Percentiles rank a stretch among this genome's conserved stretches.
Evolutionary conservation across 1,140 invertebrate genomes (phyloP).

Genomic region (Vollenhovia emeryi): DNA sequence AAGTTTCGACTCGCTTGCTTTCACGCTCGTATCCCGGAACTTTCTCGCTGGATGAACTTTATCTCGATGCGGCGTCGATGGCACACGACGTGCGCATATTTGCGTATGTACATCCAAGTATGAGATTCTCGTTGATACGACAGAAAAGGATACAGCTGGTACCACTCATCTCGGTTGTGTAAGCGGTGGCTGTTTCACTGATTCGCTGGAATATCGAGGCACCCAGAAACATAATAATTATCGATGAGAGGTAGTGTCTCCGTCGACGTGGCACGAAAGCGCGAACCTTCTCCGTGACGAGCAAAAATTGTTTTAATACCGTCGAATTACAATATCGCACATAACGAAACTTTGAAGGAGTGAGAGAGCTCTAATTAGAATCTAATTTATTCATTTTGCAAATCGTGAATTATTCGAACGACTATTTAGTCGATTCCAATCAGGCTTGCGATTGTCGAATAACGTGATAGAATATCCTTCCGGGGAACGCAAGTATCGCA

Average conservation of each 20-base stretch:
- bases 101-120: conserved; percentile 13
- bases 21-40: conserved; percentile 40
- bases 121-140: conserved; percentile 35
- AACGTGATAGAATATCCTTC: neutral
- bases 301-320: neutral
- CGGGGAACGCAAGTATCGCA: neutral
- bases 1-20: conserved; percentile 26
- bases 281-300: neutral
- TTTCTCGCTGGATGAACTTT: conserved; percentile 65
- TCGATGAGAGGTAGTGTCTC: conserved; percentile 52
- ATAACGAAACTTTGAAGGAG: neutral
- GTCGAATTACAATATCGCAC: neutral
- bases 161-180: conserved; percentile 29
- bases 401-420: neutral
- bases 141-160: neutral
- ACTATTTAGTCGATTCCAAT: neutral
- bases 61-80: neutral
- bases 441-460: neutral
- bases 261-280: neutral
- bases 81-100: conserved; percentile 22
- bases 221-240: conserved; percentile 59
- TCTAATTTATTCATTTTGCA: neutral
- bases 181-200: conserved; percentile 54
- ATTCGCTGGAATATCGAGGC: neutral
- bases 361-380: neutral